Conservation (phyloP, 2,113 vertebrate genomes). For the Phaethornis superciliosus region DNA sequence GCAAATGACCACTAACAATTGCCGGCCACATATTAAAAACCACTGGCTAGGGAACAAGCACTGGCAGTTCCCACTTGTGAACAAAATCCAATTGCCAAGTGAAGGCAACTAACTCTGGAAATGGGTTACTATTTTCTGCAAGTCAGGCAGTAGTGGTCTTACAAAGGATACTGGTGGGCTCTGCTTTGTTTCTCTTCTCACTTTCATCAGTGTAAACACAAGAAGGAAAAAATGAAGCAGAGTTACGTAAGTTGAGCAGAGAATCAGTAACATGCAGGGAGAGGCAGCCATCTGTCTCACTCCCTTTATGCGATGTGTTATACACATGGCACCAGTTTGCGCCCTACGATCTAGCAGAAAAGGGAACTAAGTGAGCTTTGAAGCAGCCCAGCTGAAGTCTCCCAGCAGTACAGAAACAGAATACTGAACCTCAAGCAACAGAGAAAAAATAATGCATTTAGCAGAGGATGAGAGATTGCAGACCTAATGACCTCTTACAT, state of each 20-base stretch:
- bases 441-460: not conserved
- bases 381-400: not conserved
- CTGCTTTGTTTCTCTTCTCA: not conserved
- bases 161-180: not conserved
- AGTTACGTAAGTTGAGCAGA: not conserved
- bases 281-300: constrained; percentile 24
- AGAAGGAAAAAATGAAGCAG: not conserved
- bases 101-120: not conserved
- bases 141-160: not conserved
- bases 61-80: constrained; percentile 3
- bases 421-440: not conserved
- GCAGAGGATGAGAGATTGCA: constrained; percentile 18
- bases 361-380: not conserved
- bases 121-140: not conserved
- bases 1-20: constrained; percentile 28
- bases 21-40: constrained; percentile 36
- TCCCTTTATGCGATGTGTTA: not conserved
- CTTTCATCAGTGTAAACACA: not conserved
- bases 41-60: constrained; percentile 5
- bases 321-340: constrained; percentile 11
- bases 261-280: not conserved
- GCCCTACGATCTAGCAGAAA: not conserved
- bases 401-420: not conserved
- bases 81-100: constrained; percentile 14
- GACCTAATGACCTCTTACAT: constrained; percentile 6